Evolutionary conservation across 64 coral and sea anemone genomes (phyloP).

Genomic region (Platygyra sinensis): DNA sequence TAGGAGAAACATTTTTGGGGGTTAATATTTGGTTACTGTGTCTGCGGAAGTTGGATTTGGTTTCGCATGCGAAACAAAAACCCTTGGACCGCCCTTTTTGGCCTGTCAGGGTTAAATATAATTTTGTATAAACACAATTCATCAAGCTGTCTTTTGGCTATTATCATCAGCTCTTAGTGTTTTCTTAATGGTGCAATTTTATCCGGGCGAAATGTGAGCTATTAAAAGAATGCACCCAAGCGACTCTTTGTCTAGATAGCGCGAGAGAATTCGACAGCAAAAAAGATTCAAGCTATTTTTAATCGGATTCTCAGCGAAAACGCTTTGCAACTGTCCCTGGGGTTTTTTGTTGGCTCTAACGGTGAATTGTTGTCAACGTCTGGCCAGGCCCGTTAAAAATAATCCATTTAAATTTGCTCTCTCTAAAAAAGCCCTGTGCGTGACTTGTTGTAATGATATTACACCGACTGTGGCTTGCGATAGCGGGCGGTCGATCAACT

Average conservation of each 20-base stretch:
- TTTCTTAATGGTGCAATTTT: constrained; percentile 83
- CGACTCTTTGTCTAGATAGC: constrained; percentile 54
- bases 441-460: constrained; percentile 44
- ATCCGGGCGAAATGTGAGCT: constrained; percentile 66
- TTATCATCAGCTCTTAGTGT: constrained; percentile 75
- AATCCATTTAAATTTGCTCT: neutral
- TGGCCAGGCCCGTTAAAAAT: neutral
- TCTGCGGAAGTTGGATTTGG: constrained; percentile 16
- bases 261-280: constrained; percentile 38
- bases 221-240: constrained; percentile 68
- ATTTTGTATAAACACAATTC: constrained; percentile 84
- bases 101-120: constrained; percentile 72
- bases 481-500: constrained; percentile 43
- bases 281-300: neutral
- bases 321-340: neutral
- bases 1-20: neutral
- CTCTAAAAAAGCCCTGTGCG: constrained; percentile 6
- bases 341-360: constrained; percentile 3
- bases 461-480: neutral
- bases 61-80: constrained; percentile 4
- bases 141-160: constrained; percentile 67
- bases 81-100: neutral
- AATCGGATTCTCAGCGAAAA: neutral
- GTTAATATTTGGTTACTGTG: constrained; percentile 21
- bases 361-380: neutral